Evolutionary conservation across 2,113 vertebrate genomes (phyloP).

Genomic region (Tapirus terrestris): DNA sequence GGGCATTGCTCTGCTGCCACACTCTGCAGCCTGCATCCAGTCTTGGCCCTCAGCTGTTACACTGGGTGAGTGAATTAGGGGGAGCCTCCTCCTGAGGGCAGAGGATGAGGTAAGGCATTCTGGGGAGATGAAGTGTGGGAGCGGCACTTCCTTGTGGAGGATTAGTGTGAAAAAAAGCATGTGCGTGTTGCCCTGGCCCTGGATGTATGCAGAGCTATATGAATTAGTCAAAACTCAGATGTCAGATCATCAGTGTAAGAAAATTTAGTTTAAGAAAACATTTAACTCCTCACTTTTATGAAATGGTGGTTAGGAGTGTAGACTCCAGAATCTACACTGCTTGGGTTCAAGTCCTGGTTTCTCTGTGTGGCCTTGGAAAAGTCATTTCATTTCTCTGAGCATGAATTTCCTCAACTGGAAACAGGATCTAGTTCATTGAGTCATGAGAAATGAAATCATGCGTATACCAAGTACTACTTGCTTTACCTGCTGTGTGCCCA

Average conservation of each 20-base stretch:
- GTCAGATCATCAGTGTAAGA: background rate
- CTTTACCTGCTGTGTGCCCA: background rate
- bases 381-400: background rate
- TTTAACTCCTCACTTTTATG: background rate
- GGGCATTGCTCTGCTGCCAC: background rate
- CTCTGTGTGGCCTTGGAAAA: background rate
- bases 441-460: background rate
- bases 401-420: background rate
- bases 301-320: background rate
- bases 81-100: background rate
- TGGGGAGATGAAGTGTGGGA: background rate
- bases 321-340: background rate
- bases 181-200: background rate
- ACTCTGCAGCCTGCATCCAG: background rate
- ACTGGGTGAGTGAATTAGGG: background rate
- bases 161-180: background rate
- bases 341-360: background rate
- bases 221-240: conserved; percentile 19
- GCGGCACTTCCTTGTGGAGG: background rate
- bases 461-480: background rate
- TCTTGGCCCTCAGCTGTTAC: background rate
- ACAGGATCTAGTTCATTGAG: background rate
- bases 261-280: background rate
- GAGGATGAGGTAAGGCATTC: background rate
- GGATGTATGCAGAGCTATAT: background rate